Evolutionary conservation across 2,113 vertebrate genomes (phyloP), one percentile per base, ranked within the genome.

Genomic region (Benitochromis conjunctus): DNA sequence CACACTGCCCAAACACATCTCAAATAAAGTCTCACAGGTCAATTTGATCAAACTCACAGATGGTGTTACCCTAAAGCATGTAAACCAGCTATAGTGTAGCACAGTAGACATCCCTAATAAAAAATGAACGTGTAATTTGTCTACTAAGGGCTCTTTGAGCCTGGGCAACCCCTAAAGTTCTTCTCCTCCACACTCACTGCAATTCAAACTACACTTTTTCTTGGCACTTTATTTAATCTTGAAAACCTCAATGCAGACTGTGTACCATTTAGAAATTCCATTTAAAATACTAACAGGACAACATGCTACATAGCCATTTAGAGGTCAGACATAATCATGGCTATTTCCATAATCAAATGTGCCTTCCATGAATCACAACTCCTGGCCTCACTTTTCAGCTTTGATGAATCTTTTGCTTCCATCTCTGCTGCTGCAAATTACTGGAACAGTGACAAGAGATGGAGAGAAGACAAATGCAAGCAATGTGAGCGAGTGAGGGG

Each of bases 381-480:
- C 96, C 92, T 88, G 96, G 96, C 96, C 96, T 97, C 96, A 96
- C 97, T 97, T 97, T 97, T 97, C 97, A 98, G 95, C 96, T 97
- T 95, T 97, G 97, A 98, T 95, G 95, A 96, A 97, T 96, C 96
- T 96, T 97, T 96, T 95, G 93, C 96, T 97, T 96, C 96, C 95
- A 92, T 96, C 96, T 92, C 95, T 95, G 95, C 96, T 96, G 95
- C 95, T 96, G 94, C 96, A 96, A 97, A 96, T 97, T 96, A 96
- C 92, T 19, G 55, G 90, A 89, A 94, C 88, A 82, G 82, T n/a
- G 62, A 8, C 29, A 86, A 80, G 60, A 87, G 85, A 90, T 53
- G 82, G 80, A 84, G 64, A 21, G 81, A 90, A 82, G 82, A 80
- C 19, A 34, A 82, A 82, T 53, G 54, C 81, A 81, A 83, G 76